Conservation (phyloP, 2,797 vertebrate species). For the Alcedo quadribrachys region DNA sequence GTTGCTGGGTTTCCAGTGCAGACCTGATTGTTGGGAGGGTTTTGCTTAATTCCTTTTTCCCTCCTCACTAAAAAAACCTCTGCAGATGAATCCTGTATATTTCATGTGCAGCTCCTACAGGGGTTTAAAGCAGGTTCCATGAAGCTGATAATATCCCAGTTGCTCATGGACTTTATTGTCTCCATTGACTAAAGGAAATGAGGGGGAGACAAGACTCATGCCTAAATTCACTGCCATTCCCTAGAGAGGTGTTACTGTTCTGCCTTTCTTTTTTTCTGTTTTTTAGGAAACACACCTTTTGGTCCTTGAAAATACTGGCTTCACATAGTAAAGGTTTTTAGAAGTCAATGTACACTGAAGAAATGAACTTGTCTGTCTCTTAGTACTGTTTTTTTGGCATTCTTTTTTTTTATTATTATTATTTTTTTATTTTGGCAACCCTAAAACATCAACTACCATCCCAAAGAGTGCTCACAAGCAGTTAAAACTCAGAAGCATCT, state of each 20-base stretch:
- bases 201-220: not conserved
- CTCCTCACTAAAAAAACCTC: not conserved
- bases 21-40: not conserved
- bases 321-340: not conserved
- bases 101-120: accelerated
- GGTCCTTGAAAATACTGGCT: not conserved
- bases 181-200: not conserved
- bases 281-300: not conserved
- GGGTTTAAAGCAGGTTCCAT: not conserved
- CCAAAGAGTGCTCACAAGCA: not conserved
- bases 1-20: conserved; percentile 30
- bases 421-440: not conserved
- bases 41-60: not conserved
- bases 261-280: not conserved
- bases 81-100: not conserved
- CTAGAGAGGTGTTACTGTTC: not conserved
- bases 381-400: not conserved
- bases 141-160: not conserved
- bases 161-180: not conserved
- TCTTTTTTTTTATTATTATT: too few species aligned
- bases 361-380: not conserved
- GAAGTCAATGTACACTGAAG: accelerated
- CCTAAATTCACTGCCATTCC: not conserved
- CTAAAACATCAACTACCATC: not conserved
- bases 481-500: not conserved